phyloP scores from a whole-genome alignment of 2,797 vertebrate genomes.

The Potorous gilbertii region DNA sequence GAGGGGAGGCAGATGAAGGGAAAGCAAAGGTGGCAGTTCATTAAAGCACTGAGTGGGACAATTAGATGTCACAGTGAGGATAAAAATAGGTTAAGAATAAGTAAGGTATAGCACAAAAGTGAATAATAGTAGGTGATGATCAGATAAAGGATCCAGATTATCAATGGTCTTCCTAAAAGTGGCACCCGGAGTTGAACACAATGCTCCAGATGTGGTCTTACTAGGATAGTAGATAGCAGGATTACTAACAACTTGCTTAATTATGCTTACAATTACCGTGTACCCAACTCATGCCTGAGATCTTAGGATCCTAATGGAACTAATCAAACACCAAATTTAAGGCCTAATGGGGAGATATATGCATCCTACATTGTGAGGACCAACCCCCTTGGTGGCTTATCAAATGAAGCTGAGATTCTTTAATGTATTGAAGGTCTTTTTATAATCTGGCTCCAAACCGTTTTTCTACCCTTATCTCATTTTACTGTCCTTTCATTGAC shows the following conservation, averaged over 20 bases:
- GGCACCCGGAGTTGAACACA: background rate
- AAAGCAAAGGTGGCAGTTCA: background rate
- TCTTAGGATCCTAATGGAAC: background rate
- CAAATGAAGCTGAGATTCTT: background rate
- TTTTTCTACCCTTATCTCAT: background rate
- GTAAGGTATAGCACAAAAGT: background rate
- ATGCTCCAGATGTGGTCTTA: background rate
- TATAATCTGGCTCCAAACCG: background rate
- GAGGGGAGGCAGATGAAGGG: background rate
- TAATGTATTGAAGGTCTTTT: background rate
- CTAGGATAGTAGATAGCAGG: background rate
- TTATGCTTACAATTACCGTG: background rate
- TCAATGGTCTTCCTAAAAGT: background rate
- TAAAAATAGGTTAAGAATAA: background rate
- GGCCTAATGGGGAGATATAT: background rate
- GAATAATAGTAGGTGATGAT: background rate
- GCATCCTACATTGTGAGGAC: background rate
- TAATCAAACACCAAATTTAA: background rate
- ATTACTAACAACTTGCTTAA: background rate
- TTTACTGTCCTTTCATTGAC: background rate
- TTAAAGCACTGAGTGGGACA: background rate
- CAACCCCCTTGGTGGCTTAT: background rate
- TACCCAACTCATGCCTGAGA: background rate
- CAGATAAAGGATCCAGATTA: background rate
- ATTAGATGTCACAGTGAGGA: background rate